phyloP scores from a whole-genome alignment of 2,888 invertebrate genomes.

The Nebria salina region DNA sequence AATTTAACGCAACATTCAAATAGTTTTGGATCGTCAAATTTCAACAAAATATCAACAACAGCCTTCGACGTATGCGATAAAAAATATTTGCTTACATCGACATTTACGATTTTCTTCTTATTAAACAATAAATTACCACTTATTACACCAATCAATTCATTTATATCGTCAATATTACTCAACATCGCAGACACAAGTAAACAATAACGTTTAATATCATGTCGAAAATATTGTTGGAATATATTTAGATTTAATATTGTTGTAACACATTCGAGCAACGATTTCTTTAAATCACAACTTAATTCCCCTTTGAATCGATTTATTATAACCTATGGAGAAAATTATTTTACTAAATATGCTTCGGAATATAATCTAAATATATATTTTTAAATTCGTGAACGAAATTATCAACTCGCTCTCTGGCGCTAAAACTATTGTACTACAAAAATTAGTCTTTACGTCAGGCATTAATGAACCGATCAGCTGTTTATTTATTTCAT shows the following conservation, averaged over 20 bases:
- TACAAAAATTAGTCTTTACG: too few relatives aligned
- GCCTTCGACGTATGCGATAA: slow-evolving; percentile 49
- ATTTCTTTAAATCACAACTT: slow-evolving; percentile 11
- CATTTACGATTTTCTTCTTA: slow-evolving; percentile 48
- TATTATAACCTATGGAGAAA: slow-evolving; percentile 20
- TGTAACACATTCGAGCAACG: slow-evolving; percentile 28
- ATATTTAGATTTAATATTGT: slow-evolving; percentile 50
- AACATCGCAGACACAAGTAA: slow-evolving; percentile 51
- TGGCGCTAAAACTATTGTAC: too few relatives aligned
- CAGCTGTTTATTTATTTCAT: too few relatives aligned
- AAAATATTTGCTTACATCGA: slow-evolving; percentile 51
- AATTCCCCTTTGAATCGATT: slow-evolving; percentile 26
- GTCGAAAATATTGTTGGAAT: slow-evolving; percentile 55
- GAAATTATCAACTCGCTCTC: too few relatives aligned
- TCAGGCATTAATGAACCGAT: too few relatives aligned
- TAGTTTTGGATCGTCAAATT: slow-evolving; percentile 49
- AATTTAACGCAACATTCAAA: slow-evolving; percentile 51
- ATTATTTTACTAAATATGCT: not conserved
- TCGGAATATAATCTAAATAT: too few relatives aligned
- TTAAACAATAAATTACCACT: slow-evolving; percentile 50
- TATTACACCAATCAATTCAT: slow-evolving; percentile 49
- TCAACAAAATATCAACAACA: slow-evolving; percentile 48
- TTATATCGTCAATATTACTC: slow-evolving; percentile 46
- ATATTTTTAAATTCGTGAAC: too few relatives aligned
- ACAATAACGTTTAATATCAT: slow-evolving; percentile 53